These are phyloP conservation scores for Gadus chalcogrammus DNA, from an alignment of 2,113 vertebrate genomes.

Conservation along the genomic window DNA sequence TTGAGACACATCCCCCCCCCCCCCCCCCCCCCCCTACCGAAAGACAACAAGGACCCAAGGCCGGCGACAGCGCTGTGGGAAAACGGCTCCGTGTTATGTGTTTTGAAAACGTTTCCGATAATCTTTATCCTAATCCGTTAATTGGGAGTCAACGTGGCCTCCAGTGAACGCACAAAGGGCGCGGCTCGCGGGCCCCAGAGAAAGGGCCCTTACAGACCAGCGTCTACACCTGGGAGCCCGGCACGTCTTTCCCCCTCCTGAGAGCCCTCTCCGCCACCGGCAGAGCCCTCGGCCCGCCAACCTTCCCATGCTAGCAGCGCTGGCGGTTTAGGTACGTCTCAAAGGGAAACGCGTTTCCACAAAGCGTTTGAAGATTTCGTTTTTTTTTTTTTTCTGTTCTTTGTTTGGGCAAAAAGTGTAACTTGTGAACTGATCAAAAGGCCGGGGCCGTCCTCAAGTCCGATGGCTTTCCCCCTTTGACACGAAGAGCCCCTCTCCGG, in stretches of 20 bases:
- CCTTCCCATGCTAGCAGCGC: conserved; percentile 70
- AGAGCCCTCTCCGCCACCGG: conserved; percentile 64
- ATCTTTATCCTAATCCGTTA: conserved; percentile 68
- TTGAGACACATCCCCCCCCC: too few species aligned
- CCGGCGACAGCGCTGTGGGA: conserved; percentile 56
- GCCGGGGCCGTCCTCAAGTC: conserved; percentile 65
- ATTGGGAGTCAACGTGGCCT: conserved; percentile 67
- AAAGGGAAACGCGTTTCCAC: conserved; percentile 69
- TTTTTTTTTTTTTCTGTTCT: conserved; percentile 48
- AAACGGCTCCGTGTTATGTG: conserved; percentile 52
- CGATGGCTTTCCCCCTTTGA: conserved; percentile 74
- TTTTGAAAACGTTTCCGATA: conserved; percentile 62
- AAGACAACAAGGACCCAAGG: conserved; percentile 25
- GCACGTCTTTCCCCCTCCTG: conserved; percentile 60
- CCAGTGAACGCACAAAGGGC: conserved; percentile 52
- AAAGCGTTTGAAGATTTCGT: conserved; percentile 70
- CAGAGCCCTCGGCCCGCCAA: conserved; percentile 66
- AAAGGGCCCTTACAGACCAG: conserved; percentile 41
- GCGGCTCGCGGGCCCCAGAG: conserved; percentile 18
- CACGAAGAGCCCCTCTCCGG: conserved; percentile 76
- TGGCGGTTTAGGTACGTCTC: conserved; percentile 67
- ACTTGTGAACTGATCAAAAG: conserved; percentile 83
- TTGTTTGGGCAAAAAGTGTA: conserved; percentile 67
- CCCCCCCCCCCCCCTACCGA: conserved; percentile 3
- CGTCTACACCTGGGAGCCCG: conserved; percentile 64